Evolutionary conservation across 2,888 invertebrate genomes (phyloP).

Genomic region (Eueremaeus valkanovi): DNA sequence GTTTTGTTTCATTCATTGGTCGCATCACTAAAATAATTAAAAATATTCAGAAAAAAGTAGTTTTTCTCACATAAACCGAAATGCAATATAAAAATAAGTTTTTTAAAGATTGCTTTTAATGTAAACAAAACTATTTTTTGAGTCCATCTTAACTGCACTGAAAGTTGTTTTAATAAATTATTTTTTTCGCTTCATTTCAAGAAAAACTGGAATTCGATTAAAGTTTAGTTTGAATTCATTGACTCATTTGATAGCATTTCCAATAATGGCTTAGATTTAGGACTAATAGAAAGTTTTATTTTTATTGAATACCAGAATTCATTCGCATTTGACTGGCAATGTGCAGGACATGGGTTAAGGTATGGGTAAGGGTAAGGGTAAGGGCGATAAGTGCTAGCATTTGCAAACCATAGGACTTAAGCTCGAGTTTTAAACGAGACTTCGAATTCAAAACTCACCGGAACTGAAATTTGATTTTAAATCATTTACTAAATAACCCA

Average conservation of each 20-base stretch:
- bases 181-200: not conserved
- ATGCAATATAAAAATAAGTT: not conserved
- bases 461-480: too few relatives aligned
- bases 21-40: too few relatives aligned
- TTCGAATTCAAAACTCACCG: too few relatives aligned
- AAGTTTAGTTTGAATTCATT: slow-evolving; percentile 3
- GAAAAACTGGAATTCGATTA: slow-evolving; percentile 17
- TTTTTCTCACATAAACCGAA: not conserved
- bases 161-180: slow-evolving; percentile 1
- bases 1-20: too few relatives aligned
- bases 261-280: slow-evolving; percentile 7
- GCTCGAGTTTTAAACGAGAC: too few relatives aligned
- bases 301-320: not conserved
- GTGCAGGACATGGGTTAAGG: too few relatives aligned
- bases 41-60: too few relatives aligned
- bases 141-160: not conserved
- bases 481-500: too few relatives aligned
- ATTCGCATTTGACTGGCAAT: not conserved
- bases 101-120: slow-evolving; percentile 13
- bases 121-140: slow-evolving; percentile 9
- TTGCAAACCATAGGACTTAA: too few relatives aligned
- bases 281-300: not conserved
- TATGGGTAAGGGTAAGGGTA: too few relatives aligned
- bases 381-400: too few relatives aligned
- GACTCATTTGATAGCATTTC: slow-evolving; percentile 4